These are phyloP conservation scores for Gastracanthus pulcherrimus DNA, from an alignment of 2,888 invertebrate species.

Conservation along the genomic window DNA sequence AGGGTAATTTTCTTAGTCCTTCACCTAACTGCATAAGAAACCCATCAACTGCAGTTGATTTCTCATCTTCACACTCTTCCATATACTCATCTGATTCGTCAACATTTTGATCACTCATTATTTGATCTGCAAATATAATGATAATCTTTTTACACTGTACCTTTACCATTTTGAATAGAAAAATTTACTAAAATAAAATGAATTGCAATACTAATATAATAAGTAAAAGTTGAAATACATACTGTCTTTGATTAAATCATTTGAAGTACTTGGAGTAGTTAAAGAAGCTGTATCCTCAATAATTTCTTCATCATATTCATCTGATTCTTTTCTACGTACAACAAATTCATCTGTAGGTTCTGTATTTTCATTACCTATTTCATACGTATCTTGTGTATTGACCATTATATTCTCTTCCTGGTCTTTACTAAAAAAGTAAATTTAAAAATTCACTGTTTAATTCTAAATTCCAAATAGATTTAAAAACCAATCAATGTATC, in stretches of 20 bases:
- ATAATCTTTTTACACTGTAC: background rate
- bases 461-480: background rate
- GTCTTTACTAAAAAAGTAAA: background rate
- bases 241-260: background rate
- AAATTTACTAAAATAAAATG: background rate
- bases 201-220: background rate
- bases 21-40: conserved; percentile 26
- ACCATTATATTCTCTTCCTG: background rate
- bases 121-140: background rate
- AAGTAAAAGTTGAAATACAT: background rate
- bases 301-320: background rate
- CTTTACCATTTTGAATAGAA: no score
- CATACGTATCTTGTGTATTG: background rate
- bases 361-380: background rate
- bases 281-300: background rate
- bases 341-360: background rate
- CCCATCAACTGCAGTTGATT: background rate
- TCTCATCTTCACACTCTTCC: background rate
- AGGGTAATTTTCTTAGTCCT: conserved; percentile 29
- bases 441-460: background rate
- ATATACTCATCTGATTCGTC: background rate
- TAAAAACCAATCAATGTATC: background rate
- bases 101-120: background rate
- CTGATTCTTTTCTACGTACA: background rate
- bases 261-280: background rate